phyloP scores from a whole-genome alignment of 2,888 invertebrate species.

The Onthophagus sagittarius region DNA sequence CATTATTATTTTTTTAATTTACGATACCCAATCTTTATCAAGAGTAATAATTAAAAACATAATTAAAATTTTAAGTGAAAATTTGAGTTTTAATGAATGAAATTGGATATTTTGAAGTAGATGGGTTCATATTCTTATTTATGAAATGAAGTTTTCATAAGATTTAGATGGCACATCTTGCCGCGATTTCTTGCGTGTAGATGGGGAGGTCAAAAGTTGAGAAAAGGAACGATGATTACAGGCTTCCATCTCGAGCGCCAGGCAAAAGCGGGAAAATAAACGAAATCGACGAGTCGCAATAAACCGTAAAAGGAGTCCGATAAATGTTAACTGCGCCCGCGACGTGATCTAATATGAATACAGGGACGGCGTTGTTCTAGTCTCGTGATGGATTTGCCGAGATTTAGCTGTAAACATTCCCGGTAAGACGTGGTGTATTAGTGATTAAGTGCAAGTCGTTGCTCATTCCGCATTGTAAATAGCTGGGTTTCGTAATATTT shows the following conservation, averaged over 20 bases:
- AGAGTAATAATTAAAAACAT: no score
- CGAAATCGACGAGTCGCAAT: background rate
- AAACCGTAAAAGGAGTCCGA: constrained; percentile 12
- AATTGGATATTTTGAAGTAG: no score
- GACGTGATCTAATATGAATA: constrained; percentile 13
- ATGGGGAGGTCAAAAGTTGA: background rate
- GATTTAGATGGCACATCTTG: background rate
- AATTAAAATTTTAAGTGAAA: no score
- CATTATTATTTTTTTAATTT: background rate
- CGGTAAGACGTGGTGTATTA: background rate
- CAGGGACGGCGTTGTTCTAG: constrained; percentile 4
- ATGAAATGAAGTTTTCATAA: background rate
- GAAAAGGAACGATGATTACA: constrained; percentile 6
- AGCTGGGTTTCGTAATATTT: background rate
- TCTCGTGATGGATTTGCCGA: constrained; percentile 4
- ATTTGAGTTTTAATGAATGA: no score
- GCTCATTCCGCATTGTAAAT: background rate
- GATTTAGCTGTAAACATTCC: constrained; percentile 1
- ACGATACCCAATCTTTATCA: no score
- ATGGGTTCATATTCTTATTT: background rate
- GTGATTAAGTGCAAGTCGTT: background rate
- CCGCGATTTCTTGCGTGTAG: background rate
- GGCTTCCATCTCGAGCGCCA: background rate
- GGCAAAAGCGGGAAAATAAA: constrained; percentile 1
- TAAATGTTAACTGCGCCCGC: constrained; percentile 9